Evolutionary conservation across 1,140 invertebrate genomes (phyloP).

Genomic region (Bombus pyrosoma): DNA sequence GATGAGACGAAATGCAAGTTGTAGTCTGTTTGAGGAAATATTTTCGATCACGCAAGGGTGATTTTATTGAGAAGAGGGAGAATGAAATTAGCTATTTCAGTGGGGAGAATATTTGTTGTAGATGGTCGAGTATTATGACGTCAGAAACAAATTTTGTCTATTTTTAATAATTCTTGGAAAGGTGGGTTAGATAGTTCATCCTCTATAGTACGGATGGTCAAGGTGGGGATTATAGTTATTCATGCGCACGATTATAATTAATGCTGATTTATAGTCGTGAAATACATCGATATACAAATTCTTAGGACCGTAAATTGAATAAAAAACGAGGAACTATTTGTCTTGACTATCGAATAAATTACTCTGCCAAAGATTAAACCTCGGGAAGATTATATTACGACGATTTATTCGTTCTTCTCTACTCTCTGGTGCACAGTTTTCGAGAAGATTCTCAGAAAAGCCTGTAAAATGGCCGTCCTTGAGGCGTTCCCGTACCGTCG

Average conservation of each 20-base stretch:
- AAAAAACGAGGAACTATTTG: no score
- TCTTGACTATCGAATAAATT: no score
- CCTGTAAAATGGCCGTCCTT: conserved; percentile 14
- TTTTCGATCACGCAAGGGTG: not conserved
- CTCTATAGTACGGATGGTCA: not conserved
- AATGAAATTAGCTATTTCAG: not conserved
- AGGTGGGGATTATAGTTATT: not conserved
- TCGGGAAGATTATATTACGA: no score
- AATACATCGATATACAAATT: not conserved
- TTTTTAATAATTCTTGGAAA: conserved; percentile 16
- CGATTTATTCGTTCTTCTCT: no score
- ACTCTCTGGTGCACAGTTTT: not conserved
- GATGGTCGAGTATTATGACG: not conserved
- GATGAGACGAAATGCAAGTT: no score
- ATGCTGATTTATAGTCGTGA: not conserved
- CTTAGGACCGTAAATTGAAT: no score
- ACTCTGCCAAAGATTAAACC: no score
- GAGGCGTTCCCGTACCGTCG: not conserved
- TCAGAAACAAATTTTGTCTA: not conserved
- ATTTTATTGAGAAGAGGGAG: not conserved
- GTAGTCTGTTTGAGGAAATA: not conserved
- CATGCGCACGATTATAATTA: not conserved
- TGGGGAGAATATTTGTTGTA: not conserved
- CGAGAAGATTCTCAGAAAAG: not conserved
- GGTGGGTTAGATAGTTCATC: not conserved